phyloP scores from a whole-genome alignment of 2,888 invertebrate species.

The Embidobia sp. region DNA sequence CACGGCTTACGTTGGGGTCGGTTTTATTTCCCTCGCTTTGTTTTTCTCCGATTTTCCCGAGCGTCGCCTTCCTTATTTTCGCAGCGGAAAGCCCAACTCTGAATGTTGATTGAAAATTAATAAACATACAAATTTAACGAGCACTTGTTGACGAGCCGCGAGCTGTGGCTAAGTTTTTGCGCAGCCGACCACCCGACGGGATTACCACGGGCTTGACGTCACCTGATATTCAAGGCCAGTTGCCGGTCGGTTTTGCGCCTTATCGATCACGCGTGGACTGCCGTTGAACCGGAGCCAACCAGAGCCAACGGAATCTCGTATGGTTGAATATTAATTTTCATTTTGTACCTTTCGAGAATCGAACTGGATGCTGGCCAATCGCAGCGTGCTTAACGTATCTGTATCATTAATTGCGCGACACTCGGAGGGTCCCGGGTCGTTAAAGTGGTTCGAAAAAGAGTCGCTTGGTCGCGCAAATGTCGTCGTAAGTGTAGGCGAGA shows the following conservation, averaged over 20 bases:
- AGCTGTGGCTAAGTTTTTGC: constrained; percentile 13
- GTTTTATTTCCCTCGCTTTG: constrained; percentile 55
- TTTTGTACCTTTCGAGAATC: constrained; percentile 24
- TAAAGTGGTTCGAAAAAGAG: constrained; percentile 31
- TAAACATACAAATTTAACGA: constrained; percentile 39
- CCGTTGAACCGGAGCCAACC: constrained; percentile 20
- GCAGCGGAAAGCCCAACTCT: constrained; percentile 33
- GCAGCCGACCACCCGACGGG: no score
- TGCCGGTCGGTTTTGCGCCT: constrained; percentile 25
- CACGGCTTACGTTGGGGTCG: constrained; percentile 53
- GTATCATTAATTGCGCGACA: constrained; percentile 27
- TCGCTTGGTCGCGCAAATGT: constrained; percentile 8
- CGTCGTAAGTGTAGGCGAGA: constrained; percentile 8
- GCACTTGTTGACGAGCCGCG: constrained; percentile 51
- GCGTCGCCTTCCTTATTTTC: constrained; percentile 41
- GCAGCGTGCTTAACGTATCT: constrained; percentile 15
- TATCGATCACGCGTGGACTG: constrained; percentile 34
- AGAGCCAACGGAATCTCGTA: no score
- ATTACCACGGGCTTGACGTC: constrained; percentile 31
- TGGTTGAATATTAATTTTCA: constrained; percentile 44
- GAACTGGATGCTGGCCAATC: constrained; percentile 25
- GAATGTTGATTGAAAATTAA: constrained; percentile 59
- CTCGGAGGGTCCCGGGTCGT: neutral
- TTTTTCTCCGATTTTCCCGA: constrained; percentile 37
- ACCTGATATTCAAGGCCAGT: constrained; percentile 26